Conservation (phyloP, 2,797 vertebrate genomes). For the Poecilia picta region DNA sequence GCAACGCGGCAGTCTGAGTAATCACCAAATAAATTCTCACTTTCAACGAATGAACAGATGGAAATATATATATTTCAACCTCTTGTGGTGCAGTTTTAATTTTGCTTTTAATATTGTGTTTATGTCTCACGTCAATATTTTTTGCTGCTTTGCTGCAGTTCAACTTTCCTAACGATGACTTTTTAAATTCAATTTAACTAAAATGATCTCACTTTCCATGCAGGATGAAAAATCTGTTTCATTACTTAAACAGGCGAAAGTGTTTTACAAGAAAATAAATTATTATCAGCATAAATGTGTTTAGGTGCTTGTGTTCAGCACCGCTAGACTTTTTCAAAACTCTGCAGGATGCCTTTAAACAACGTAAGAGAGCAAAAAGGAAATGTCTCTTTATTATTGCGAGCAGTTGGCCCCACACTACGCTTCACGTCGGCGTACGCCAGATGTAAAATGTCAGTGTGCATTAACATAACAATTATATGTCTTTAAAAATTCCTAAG, state of each 20-base stretch:
- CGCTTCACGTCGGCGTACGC: constrained; percentile 11
- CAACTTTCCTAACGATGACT: too few relatives aligned
- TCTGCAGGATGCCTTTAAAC: constrained; percentile 9
- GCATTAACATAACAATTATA: constrained; percentile 56
- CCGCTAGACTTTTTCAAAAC: neutral
- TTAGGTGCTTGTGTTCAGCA: neutral
- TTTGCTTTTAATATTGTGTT: constrained; percentile 1
- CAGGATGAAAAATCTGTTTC: neutral
- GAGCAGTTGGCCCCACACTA: constrained; percentile 31
- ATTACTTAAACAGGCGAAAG: neutral
- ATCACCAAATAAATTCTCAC: constrained; percentile 27
- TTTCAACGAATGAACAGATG: constrained; percentile 18
- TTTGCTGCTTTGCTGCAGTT: neutral
- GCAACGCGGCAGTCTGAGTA: constrained; percentile 16
- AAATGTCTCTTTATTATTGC: constrained; percentile 35
- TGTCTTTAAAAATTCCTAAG: constrained; percentile 59
- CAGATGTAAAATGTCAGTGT: constrained; percentile 57
- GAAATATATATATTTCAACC: constrained; percentile 1
- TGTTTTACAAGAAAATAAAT: neutral
- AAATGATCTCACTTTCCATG: neutral
- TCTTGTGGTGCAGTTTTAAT: neutral
- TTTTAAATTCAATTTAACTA: neutral
- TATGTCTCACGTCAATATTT: neutral
- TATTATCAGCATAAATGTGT: neutral
- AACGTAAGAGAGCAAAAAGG: constrained; percentile 7